A percentile compares a stretch with the other conserved stretches of the same genome.
phyloP scores from a whole-genome alignment of 2,888 invertebrate species.

The Meta bourneti region DNA sequence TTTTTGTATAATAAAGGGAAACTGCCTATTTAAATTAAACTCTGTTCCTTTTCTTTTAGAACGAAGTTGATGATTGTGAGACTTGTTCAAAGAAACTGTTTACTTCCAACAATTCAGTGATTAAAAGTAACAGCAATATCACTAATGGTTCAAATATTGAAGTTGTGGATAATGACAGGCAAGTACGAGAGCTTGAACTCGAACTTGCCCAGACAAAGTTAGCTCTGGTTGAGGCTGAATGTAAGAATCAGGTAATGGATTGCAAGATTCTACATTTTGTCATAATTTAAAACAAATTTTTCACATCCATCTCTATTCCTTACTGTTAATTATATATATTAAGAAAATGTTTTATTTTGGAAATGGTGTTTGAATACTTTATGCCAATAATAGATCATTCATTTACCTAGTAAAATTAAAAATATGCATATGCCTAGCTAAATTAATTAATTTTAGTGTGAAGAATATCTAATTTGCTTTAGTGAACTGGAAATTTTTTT shows the following conservation, averaged over 20 bases:
- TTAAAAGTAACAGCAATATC: conserved; percentile 60
- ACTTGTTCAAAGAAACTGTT: conserved; percentile 60
- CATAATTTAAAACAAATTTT: not conserved
- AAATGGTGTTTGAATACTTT: too few relatives aligned
- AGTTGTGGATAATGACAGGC: conserved; percentile 80
- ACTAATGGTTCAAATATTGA: conserved; percentile 45
- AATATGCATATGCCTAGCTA: too few relatives aligned
- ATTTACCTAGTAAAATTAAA: too few relatives aligned
- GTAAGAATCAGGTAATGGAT: conserved; percentile 89
- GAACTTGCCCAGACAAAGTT: conserved; percentile 98
- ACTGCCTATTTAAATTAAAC: too few relatives aligned
- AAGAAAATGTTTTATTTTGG: too few relatives aligned
- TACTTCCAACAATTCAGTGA: conserved; percentile 26
- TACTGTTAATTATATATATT: too few relatives aligned
- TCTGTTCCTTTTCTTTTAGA: conserved; percentile 24
- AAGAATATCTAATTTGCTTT: too few relatives aligned
- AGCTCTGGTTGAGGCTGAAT: conserved; percentile 97
- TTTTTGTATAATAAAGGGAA: too few relatives aligned
- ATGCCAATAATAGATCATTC: too few relatives aligned
- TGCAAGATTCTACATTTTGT: not conserved
- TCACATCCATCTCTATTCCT: too few relatives aligned
- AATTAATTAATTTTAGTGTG: too few relatives aligned
- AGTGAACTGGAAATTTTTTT: too few relatives aligned
- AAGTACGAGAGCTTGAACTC: conserved; percentile 93
- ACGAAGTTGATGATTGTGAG: conserved; percentile 63